These are phyloP conservation scores for Sebastes miniatus DNA, from an alignment of 2,797 vertebrate genomes.

Conservation along the genomic window DNA sequence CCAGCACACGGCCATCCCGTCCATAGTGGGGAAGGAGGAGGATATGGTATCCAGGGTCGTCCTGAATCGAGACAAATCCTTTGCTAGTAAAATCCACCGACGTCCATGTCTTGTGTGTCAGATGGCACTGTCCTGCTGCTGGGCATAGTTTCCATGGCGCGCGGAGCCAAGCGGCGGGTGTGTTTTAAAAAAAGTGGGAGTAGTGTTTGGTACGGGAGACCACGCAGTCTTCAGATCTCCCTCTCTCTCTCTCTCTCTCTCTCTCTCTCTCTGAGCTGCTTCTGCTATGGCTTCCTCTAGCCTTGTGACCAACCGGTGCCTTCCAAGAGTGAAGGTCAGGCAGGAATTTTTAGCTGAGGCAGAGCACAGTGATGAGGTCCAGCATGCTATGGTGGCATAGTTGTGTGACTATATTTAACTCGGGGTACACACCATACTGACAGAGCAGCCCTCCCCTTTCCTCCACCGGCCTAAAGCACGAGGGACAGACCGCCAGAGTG, in stretches of 20 bases:
- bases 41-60: constrained; percentile 64
- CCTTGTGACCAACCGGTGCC: constrained; percentile 81
- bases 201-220: constrained; percentile 54
- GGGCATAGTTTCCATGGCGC: constrained; percentile 66
- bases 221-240: constrained; percentile 33
- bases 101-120: constrained; percentile 52
- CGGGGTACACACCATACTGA: constrained; percentile 90
- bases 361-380: constrained; percentile 86
- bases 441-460: constrained; percentile 84
- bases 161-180: constrained; percentile 43
- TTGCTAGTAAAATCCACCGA: constrained; percentile 57
- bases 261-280: constrained; percentile 24
- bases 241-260: constrained; percentile 6
- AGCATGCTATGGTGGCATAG: constrained; percentile 85
- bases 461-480: constrained; percentile 71
- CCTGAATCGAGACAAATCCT: constrained; percentile 43
- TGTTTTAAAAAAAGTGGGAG: constrained; percentile 64
- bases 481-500: constrained; percentile 59
- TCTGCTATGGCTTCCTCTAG: constrained; percentile 64
- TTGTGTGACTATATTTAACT: constrained; percentile 94
- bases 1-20: constrained; percentile 92
- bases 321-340: constrained; percentile 88
- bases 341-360: constrained; percentile 93
- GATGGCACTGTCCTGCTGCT: constrained; percentile 41
- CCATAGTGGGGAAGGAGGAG: constrained; percentile 84